Evolutionary conservation across 2,888 invertebrate genomes (phyloP).

Genomic region (Apamea sordens): DNA sequence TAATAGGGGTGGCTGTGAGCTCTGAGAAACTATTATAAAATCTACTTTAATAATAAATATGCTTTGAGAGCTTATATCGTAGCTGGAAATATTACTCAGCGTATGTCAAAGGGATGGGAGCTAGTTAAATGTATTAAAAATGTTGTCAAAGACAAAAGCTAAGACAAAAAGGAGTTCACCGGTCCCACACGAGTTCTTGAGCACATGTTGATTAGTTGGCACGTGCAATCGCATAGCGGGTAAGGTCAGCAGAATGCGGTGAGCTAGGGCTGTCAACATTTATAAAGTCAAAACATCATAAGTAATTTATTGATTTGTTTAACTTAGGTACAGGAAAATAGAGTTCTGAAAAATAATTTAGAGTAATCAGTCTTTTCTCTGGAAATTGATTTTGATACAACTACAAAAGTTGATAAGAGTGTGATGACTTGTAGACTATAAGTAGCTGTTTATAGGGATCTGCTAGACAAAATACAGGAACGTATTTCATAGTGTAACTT

Average conservation of each 20-base stretch:
- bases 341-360: not conserved
- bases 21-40: slow-evolving; percentile 20
- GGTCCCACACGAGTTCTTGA: slow-evolving; percentile 64
- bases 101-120: slow-evolving; percentile 48
- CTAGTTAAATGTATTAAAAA: slow-evolving; percentile 61
- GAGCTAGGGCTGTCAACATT: slow-evolving; percentile 32
- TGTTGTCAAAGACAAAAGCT: slow-evolving; percentile 59
- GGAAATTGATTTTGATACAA: not conserved
- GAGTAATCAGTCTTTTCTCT: not conserved
- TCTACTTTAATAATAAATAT: slow-evolving; percentile 33
- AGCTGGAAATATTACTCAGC: slow-evolving; percentile 22
- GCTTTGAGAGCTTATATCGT: slow-evolving; percentile 24
- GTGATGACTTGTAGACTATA: not conserved
- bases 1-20: slow-evolving; percentile 24
- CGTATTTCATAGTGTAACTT: not conserved
- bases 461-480: not conserved
- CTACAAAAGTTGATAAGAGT: not conserved
- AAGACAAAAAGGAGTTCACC: slow-evolving; percentile 51
- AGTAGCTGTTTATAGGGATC: not conserved
- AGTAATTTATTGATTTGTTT: not conserved
- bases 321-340: not conserved
- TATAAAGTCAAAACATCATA: not conserved
- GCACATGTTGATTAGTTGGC: slow-evolving; percentile 71
- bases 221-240: slow-evolving; percentile 68
- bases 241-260: slow-evolving; percentile 69